These are phyloP conservation scores for Brachionus sp. DNA, from an alignment of 1,140 invertebrate genomes.

Conservation along the genomic window DNA sequence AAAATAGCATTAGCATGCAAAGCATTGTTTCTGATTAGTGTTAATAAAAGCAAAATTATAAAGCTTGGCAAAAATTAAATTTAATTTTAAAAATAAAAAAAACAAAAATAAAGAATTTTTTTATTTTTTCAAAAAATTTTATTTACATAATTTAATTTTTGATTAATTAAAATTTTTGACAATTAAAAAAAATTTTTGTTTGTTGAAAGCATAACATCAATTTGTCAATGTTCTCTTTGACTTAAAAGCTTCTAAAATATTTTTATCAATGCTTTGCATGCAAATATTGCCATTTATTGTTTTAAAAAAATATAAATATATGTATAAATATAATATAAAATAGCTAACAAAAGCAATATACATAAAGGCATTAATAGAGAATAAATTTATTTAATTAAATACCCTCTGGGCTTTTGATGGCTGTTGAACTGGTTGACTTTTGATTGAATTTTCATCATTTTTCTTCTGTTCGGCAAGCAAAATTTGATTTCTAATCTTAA, in stretches of 20 bases:
- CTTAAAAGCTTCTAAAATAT: background rate
- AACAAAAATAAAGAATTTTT: background rate
- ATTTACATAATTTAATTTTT: background rate
- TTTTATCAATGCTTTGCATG: constrained; percentile 34
- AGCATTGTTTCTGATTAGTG: background rate
- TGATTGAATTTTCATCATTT: constrained; percentile 11
- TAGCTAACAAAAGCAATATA: background rate
- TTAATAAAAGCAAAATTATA: background rate
- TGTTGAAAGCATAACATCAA: constrained; percentile 22
- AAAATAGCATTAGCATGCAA: constrained; percentile 15
- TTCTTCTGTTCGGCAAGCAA: constrained; percentile 27
- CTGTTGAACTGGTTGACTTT: constrained; percentile 36
- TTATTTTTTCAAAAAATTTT: background rate
- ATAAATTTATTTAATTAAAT: constrained; percentile 12
- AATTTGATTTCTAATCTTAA: constrained; percentile 36
- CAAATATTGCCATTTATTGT: constrained; percentile 14
- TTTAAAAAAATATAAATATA: background rate
- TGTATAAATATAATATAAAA: background rate
- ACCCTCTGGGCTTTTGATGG: constrained; percentile 43
- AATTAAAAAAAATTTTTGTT: background rate
- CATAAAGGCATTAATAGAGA: background rate
- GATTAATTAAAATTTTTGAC: background rate
- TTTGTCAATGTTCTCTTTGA: background rate
- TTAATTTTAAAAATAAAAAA: background rate
- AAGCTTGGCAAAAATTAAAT: background rate